Evolutionary conservation across 23 tunicate species (phyloP), one percentile per base, ranked within the genome.

Genomic region (Trididemnum miniatum): DNA sequence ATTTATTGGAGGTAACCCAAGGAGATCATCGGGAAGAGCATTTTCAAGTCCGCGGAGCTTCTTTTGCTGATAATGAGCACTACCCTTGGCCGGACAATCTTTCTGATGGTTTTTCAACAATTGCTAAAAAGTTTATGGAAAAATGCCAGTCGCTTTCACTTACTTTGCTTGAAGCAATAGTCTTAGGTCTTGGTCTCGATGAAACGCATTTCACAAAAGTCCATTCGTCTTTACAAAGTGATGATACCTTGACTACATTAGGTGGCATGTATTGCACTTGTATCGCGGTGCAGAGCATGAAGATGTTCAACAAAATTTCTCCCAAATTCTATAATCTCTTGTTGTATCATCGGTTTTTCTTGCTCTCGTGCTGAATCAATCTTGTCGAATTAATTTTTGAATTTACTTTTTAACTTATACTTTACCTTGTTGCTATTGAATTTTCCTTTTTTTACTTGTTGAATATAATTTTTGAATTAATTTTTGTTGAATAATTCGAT

Each of bases 51-150:
- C 20, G 29, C 4, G 69, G 69, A 22, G 69, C 29, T 22, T 20
- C 69, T 22, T 62, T 22, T 62, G 69, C 15, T 24, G 54, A 44
- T 44, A 15, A 9, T 7, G 69, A 62, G 5, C 29, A n/a, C 4
- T 62, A 22, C 22, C 69, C 69, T 9, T 62, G 69, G 69, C 69
- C 69, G 20, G 69, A 62, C 22, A 22, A 62, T 62, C 29, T 62
- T n/a, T 62, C 69, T 62, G 23, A 20, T 25, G 29, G 69, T 22
- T 62, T 62, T 62, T 62, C 69, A 9, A n/a, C 29, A 4, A 25
- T 22, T 62, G 29, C 22, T 5, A 62, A 62, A 25, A 24, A 62
- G 20, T 62, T 62, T 24, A 62, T 62, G 69, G 24, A 25, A 20
- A 15, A 62, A 4, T 9, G 20, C 24, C 5, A 22, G 24, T 4